These are phyloP conservation scores for Nezara viridula DNA, from an alignment of 2,888 invertebrate genomes.

Conservation along the genomic window DNA sequence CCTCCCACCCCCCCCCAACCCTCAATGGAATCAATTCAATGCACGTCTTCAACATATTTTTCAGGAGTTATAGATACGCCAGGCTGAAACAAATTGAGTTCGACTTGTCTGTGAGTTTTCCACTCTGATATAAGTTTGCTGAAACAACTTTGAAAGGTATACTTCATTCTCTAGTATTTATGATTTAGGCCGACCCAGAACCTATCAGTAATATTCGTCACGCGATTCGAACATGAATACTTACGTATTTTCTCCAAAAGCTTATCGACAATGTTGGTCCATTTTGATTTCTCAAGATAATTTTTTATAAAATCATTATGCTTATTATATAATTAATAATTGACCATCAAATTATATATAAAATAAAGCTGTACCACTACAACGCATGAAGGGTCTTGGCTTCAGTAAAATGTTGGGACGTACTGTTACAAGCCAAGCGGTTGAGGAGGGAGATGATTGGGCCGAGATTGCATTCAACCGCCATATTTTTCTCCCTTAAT, in stretches of 20 bases:
- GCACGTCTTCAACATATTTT: conserved; percentile 48
- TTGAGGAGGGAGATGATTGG: too few species aligned
- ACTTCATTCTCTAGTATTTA: conserved; percentile 28
- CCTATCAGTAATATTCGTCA: neutral
- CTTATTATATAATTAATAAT: too few species aligned
- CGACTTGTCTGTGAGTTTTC: conserved; percentile 42
- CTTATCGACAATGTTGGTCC: neutral
- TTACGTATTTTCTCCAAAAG: neutral
- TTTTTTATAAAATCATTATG: too few species aligned
- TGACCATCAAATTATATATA: too few species aligned
- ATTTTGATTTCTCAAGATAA: neutral
- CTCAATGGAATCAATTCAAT: conserved; percentile 48
- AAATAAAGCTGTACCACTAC: too few species aligned
- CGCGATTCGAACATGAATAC: neutral
- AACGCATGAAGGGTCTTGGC: too few species aligned
- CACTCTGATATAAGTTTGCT: conserved; percentile 40
- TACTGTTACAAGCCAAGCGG: too few species aligned
- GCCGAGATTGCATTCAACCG: too few species aligned
- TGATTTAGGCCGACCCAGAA: conserved; percentile 4
- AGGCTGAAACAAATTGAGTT: conserved; percentile 45
- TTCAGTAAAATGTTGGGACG: too few species aligned
- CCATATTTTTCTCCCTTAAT: too few species aligned
- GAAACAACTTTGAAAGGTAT: conserved; percentile 44
- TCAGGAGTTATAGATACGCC: conserved; percentile 51
- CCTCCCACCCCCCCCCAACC: neutral